These are phyloP conservation scores for Cantharis rustica DNA, from an alignment of 2,888 invertebrate species.

Conservation along the genomic window DNA sequence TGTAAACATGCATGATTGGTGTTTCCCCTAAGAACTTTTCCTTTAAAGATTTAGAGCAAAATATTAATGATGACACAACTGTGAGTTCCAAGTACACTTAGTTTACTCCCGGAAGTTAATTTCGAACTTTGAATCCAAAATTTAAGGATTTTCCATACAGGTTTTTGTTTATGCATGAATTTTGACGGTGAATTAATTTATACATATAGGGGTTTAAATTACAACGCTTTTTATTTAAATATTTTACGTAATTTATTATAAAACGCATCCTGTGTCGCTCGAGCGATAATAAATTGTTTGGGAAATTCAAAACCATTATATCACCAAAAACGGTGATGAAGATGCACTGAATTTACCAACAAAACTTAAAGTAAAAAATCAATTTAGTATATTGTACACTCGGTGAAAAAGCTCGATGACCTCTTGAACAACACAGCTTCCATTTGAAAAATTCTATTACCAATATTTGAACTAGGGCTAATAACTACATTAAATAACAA, in stretches of 20 bases:
- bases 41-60: not conserved
- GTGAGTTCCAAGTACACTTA: not conserved
- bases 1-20: not conserved
- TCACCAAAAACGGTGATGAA: not conserved
- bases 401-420: not conserved
- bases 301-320: not conserved
- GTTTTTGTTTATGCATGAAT: not conserved
- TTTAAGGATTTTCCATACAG: not conserved
- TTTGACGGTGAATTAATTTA: not conserved
- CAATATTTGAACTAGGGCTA: not conserved
- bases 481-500: not conserved
- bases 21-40: not conserved
- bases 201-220: not conserved
- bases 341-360: not conserved
- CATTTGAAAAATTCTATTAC: not conserved
- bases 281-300: not conserved
- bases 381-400: not conserved
- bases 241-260: not conserved
- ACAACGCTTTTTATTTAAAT: not conserved
- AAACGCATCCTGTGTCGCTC: not conserved
- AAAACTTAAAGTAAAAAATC: not conserved
- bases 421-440: not conserved
- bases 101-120: not conserved
- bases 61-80: not conserved
- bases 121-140: not conserved